Evolutionary conservation across 2,797 vertebrate genomes (phyloP).

Genomic region (Alectoris magna): DNA sequence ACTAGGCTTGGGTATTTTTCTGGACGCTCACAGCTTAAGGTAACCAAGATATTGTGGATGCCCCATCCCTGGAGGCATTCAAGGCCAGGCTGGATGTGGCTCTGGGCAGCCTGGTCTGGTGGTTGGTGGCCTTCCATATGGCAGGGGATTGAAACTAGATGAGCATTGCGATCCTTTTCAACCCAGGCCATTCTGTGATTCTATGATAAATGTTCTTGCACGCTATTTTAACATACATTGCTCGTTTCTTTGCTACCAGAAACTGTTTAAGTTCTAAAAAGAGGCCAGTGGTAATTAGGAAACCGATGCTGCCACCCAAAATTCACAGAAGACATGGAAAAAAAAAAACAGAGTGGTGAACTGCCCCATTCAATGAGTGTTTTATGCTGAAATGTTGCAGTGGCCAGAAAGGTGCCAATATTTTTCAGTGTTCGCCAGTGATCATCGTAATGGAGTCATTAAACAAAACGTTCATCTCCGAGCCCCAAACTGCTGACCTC

Average conservation of each 20-base stretch:
- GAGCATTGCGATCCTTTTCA: too few species aligned
- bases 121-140: too few species aligned
- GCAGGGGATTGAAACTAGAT: too few species aligned
- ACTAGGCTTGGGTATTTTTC: background rate
- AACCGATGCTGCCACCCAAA: background rate
- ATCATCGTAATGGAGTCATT: background rate
- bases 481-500: background rate
- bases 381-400: background rate
- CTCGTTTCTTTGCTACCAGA: background rate
- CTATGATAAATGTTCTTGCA: background rate
- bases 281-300: background rate
- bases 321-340: background rate
- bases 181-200: too few species aligned
- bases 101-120: too few species aligned
- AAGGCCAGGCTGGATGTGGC: too few species aligned
- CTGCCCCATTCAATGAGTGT: background rate
- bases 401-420: background rate
- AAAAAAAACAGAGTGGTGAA: background rate
- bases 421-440: background rate
- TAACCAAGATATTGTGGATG: background rate
- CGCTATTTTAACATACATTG: background rate
- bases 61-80: too few species aligned
- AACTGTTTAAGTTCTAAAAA: background rate
- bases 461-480: background rate
- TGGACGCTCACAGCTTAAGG: background rate